Percentiles rank a stretch among this genome's conserved stretches.
Evolutionary conservation across 2,797 vertebrate genomes (phyloP).

Genomic region (Sitta carolinensis): DNA sequence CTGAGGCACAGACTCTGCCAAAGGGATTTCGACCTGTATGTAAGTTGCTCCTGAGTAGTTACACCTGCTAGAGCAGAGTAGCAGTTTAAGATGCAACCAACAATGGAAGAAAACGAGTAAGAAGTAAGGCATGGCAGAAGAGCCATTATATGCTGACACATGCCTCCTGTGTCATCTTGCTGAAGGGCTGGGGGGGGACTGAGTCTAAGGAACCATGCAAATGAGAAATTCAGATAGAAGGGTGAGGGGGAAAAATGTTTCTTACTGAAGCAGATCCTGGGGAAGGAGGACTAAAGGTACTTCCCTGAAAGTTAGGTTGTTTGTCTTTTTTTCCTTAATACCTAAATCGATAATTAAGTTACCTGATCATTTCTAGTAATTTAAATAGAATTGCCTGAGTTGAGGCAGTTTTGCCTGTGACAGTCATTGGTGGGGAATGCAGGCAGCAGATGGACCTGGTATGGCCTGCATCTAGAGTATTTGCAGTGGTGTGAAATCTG

Average conservation of each 20-base stretch:
- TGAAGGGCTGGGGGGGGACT: not conserved
- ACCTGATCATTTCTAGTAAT: not conserved
- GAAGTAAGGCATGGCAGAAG: not conserved
- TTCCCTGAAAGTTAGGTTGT: not conserved
- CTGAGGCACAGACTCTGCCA: not conserved
- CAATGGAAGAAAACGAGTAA: not conserved
- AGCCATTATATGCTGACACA: not conserved
- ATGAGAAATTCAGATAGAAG: not conserved
- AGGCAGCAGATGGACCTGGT: not conserved
- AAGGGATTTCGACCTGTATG: not conserved
- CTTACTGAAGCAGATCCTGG: not conserved
- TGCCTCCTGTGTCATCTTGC: rapidly evolving
- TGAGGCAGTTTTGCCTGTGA: not conserved
- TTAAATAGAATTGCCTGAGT: not conserved
- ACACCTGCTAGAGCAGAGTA: not conserved
- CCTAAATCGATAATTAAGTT: not conserved
- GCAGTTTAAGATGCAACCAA: not conserved
- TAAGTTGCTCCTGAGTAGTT: not conserved
- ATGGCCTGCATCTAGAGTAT: not conserved
- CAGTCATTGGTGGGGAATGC: not conserved
- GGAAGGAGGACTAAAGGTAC: not conserved
- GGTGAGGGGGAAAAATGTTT: not conserved
- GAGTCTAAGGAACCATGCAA: not conserved
- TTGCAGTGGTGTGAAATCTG: not conserved
- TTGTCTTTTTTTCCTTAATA: not conserved